Conservation (phyloP, 2,888 invertebrate genomes). For the Agrotis segetum region DNA sequence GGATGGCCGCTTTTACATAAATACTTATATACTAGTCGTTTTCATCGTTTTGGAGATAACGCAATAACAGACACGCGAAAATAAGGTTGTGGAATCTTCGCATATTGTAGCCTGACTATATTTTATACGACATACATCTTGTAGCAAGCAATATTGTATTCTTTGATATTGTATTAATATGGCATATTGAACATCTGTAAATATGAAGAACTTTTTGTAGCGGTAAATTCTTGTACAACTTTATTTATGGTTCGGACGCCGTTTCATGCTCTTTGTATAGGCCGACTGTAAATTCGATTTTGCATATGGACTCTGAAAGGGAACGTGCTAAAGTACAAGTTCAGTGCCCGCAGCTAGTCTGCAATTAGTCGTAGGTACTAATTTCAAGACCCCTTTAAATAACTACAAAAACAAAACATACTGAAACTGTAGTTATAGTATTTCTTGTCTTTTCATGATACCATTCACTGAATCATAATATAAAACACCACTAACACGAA, state of each 20-base stretch:
- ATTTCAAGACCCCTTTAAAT: too few species aligned
- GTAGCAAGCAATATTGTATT: slow-evolving; percentile 37
- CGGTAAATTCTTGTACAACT: slow-evolving; percentile 2
- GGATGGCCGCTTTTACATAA: slow-evolving; percentile 62
- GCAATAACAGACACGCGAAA: slow-evolving; percentile 59
- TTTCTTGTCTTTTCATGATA: too few species aligned
- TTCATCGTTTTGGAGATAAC: slow-evolving; percentile 60
- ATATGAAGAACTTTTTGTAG: slow-evolving; percentile 8
- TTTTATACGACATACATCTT: slow-evolving; percentile 37
- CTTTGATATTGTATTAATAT: slow-evolving; percentile 42
- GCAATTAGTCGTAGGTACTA: too few species aligned
- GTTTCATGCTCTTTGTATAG: not conserved
- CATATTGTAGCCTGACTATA: slow-evolving; percentile 35
- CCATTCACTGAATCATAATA: too few species aligned
- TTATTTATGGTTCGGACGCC: not conserved
- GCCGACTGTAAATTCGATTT: too few species aligned
- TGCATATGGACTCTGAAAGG: too few species aligned
- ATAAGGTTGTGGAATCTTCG: slow-evolving; percentile 42
- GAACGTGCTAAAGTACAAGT: too few species aligned
- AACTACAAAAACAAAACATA: too few species aligned
- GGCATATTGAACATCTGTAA: slow-evolving; percentile 22
- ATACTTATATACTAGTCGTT: slow-evolving; percentile 63
- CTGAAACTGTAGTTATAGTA: too few species aligned
- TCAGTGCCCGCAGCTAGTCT: too few species aligned
- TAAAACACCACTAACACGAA: not conserved